Base-by-base conservation (phyloP, 2,113 vertebrate species). In the Sitta europaea region DNA sequence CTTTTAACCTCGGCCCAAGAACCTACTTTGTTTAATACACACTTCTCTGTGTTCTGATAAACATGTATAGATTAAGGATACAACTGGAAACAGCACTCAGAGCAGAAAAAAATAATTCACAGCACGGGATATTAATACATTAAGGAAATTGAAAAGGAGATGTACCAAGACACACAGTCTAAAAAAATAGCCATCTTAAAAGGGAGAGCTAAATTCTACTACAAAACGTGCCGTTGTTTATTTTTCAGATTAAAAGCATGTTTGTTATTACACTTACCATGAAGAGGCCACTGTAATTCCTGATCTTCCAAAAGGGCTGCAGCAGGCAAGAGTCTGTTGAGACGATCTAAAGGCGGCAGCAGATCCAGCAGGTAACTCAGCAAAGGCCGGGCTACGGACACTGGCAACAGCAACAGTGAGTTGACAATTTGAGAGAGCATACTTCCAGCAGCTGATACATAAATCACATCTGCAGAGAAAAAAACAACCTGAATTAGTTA, bases 361-460 rank as follows among this genome's bases (percentile, higher is more conserved):
- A 99, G 98, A 94, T 99, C 99, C 47, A 99, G 96, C 31, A 99
- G 98, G 84, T 98, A 98, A 96, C 98, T 98, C 93, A 99, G 76
- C 86, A 99, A 96, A 63, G 99, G 99, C 48, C 99, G 98, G 57
- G 99, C 99, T 90, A 99, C 99, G 3, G 99, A 99, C 68, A 99
- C 99, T 0, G 99, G 99, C 54, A 99, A 98, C 67, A 99, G 96
- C 88, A 99, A 96, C 33, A 99, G 71, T 0, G 99, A 99, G 95
- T 99, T 99, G 87, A 99, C 95, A 70, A 99, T 99, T 95, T 99
- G 99, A 83, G 99, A 99, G 43, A 99, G 98, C 99, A 99, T 99
- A 86, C 99, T 99, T 87, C 99, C 99, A 12, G 99, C 99, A 20
- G 99, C 99, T 4, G 99, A 99, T 36, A 99, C 99, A 61, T 99